phyloP scores from a whole-genome alignment of 2,888 invertebrate species.

The Corbicula japonica region DNA sequence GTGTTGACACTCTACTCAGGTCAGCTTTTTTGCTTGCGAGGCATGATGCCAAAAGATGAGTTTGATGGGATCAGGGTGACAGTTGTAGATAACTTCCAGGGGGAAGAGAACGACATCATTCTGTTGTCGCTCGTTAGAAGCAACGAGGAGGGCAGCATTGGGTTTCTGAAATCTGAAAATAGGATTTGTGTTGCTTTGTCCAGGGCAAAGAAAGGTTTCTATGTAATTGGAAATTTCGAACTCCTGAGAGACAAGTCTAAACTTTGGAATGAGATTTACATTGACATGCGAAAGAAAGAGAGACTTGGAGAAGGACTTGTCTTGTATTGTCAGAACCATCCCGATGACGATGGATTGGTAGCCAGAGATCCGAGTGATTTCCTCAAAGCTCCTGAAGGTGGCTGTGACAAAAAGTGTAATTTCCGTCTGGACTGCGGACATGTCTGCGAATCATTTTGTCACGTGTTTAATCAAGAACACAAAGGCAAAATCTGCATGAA shows the following conservation, averaged over 20 bases:
- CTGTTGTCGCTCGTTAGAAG: slow-evolving; percentile 85
- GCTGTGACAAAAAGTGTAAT: slow-evolving; percentile 72
- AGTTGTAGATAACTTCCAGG: slow-evolving; percentile 85
- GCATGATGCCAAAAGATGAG: slow-evolving; percentile 72
- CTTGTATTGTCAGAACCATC: slow-evolving; percentile 78
- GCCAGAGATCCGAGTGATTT: slow-evolving; percentile 62
- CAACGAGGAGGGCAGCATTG: slow-evolving; percentile 81
- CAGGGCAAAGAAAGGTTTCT: slow-evolving; percentile 84
- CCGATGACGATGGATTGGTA: slow-evolving; percentile 42
- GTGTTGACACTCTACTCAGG: slow-evolving; percentile 83
- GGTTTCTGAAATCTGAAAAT: slow-evolving; percentile 82
- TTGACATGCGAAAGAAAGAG: slow-evolving; percentile 59
- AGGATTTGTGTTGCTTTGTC: slow-evolving; percentile 84
- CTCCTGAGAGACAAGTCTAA: slow-evolving; percentile 45
- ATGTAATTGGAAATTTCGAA: slow-evolving; percentile 82
- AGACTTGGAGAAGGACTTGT: slow-evolving; percentile 56
- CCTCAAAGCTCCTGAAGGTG: slow-evolving; percentile 69
- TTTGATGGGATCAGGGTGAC: slow-evolving; percentile 78
- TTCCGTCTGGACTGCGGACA: slow-evolving; percentile 78
- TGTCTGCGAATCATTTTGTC: slow-evolving; percentile 73
- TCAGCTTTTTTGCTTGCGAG: slow-evolving; percentile 77
- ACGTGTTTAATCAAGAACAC: slow-evolving; percentile 86
- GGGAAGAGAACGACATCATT: slow-evolving; percentile 86
- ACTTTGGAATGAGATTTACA: slow-evolving; percentile 65
- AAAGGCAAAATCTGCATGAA: slow-evolving; percentile 81